These are phyloP conservation scores for Drosophila cyrtoloma DNA, from an alignment of 2,888 invertebrate genomes.

Conservation along the genomic window DNA sequence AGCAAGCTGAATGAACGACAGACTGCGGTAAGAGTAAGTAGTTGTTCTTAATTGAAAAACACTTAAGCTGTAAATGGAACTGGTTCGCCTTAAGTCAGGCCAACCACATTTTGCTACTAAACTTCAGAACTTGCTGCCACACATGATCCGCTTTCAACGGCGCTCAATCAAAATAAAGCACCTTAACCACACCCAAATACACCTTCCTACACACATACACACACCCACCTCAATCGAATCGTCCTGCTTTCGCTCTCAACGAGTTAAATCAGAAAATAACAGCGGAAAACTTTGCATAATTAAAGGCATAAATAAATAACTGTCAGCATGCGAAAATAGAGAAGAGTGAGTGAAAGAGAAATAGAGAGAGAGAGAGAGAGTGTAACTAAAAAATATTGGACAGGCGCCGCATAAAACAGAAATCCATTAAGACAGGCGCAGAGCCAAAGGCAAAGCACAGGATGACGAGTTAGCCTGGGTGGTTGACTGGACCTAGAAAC, in stretches of 20 bases:
- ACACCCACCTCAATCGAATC: not conserved
- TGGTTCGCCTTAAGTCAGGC: slow-evolving; percentile 46
- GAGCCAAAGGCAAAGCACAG: slow-evolving; percentile 43
- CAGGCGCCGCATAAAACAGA: slow-evolving; percentile 9
- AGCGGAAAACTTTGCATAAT: slow-evolving; percentile 71
- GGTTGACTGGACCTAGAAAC: slow-evolving; percentile 13
- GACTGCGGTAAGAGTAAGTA: slow-evolving; percentile 30
- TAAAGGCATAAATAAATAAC: slow-evolving; percentile 65
- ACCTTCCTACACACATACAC: not conserved
- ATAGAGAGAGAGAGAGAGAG: not conserved
- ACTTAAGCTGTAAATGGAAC: slow-evolving; percentile 60
- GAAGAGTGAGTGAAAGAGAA: not conserved
- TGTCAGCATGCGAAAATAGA: slow-evolving; percentile 16
- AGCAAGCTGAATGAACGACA: slow-evolving; percentile 30
- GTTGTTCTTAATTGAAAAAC: slow-evolving; percentile 70
- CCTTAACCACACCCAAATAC: slow-evolving; percentile 30
- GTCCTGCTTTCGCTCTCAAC: slow-evolving; percentile 12
- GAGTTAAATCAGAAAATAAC: slow-evolving; percentile 39
- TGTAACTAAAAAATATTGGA: slow-evolving; percentile 30
- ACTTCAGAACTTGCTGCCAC: slow-evolving; percentile 8
- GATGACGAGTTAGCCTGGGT: slow-evolving; percentile 57
- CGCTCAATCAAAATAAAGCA: slow-evolving; percentile 51
- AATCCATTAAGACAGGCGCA: slow-evolving; percentile 46
- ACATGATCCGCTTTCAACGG: slow-evolving; percentile 55
- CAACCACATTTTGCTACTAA: slow-evolving; percentile 46